Base-by-base conservation (phyloP, 92 coral and sea anemone genomes). In the Scolanthus callimorphus region DNA sequence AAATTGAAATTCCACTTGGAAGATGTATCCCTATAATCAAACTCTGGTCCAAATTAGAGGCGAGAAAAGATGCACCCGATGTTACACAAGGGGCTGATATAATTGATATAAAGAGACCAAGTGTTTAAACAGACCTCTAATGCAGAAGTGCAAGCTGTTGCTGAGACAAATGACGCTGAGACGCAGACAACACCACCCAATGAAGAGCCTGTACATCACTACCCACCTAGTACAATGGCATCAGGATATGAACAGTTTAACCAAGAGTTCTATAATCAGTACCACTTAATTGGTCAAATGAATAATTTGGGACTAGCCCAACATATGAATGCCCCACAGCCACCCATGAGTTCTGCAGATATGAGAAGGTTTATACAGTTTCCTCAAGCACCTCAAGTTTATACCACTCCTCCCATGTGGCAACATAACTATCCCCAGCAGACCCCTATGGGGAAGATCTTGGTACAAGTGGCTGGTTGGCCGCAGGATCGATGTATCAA, bases 1-100 rank as follows among this genome's bases (percentile, higher is more conserved):
- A 87, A 65, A 73, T 87, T 45, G 85, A 83, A 4, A 78, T 87
- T 63, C 96, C 96, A 25, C 79, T 87, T 51, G 96, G 96, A 4
- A 77, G 65, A 48, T 82, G 90, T 37, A 82, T 87, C 51, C 90
- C 86, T 1, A 72, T 87, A 24, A 63, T 84, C 29, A 87, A 87
- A 30, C 72, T 76, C 13, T 87, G 96, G 96, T 55, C 71, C 43
- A 82, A 80, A 55, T 70, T 72, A 29, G 37, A 28, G 23, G 31
- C 83, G 11, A 59, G 64, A 47, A 61, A 54, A 56, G 80, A 80
- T 60, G 81, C 73, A 19, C 67, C 80, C 31, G 81, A 65, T 34
- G 51, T 58, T 21, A 58, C 69, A 3, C 59, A 72, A 45, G 69
- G 50, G n/a, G 57, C 52, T 3, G 63, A 53, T 27, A 17, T 3